Evolutionary conservation across 2,797 vertebrate genomes (phyloP), one percentile per base, ranked within the genome.

Genomic region (Alfaro cultratus): DNA sequence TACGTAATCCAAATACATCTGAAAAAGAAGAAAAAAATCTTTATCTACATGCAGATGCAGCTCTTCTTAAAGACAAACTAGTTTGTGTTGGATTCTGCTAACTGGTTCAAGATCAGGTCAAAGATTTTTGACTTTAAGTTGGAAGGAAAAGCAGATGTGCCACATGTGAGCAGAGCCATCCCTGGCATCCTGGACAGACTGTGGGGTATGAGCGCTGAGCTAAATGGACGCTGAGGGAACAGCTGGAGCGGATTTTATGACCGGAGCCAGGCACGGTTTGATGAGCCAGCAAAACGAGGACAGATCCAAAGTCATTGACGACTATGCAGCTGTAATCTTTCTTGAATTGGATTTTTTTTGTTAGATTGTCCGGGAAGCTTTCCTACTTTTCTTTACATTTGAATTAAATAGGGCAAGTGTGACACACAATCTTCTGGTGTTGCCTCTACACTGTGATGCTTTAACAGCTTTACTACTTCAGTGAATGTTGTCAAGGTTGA

Each of bases 81-180:
- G 23, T 70, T 45, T 5, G 11, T 15, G 67, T 7, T 11, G 4
- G 10, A 41, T 18, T 39, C 15, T 68, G 64, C 39, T 12, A 41
- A n/a, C 1, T 8, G 23, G 64, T 68, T 68, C 10, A 41, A 68
- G 64, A 68, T 68, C 67, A 45, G 41, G 41, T 70, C 39, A 70
- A n/a, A 29, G 11, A 70, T n/a, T 43, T n/a, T 7, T 70, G 13
- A 70, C 39, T 70, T 68, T 16, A 3, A 70, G 67, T 15, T n/a
- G 67, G 26, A 43, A n/a, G 23, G 41, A 45, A 70, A 70, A 70
- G 41, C 67, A 70, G 21, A 70, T 70, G 67, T 45, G 67, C 26
- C 41, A 70, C 39, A 43, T 29, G 45, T 45, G n/a, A 43, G 43
- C 67, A 70, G 67, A 70, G 39, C 41, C 12, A 3, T 70, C 26